Evolutionary conservation across 2,113 vertebrate species (phyloP).

Genomic region (Anguilla rostrata): DNA sequence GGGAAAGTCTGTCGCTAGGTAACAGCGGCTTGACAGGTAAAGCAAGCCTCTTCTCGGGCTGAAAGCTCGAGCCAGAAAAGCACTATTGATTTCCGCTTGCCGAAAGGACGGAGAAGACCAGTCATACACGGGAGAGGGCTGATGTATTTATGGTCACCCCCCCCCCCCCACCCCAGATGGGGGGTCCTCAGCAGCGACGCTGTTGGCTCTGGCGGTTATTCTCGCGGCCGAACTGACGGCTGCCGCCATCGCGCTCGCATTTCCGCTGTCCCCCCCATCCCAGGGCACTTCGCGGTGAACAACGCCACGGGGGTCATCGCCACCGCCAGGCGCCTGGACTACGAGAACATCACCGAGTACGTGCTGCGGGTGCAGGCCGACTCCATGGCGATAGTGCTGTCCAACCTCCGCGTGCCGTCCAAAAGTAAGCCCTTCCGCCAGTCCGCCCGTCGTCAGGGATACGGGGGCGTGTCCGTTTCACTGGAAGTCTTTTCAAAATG

Average conservation of each 20-base stretch:
- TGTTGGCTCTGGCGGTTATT: no score
- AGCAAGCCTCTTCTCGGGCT: conserved; percentile 5
- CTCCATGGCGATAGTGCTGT: conserved; percentile 76
- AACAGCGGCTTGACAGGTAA: conserved; percentile 18
- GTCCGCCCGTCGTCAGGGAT: not conserved
- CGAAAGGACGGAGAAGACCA: conserved; percentile 11
- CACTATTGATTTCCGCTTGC: conserved; percentile 24
- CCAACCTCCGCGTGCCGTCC: conserved; percentile 82
- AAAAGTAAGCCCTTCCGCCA: conserved; percentile 75
- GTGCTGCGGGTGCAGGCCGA: conserved; percentile 85
- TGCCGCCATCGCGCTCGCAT: not conserved
- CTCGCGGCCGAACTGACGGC: not conserved
- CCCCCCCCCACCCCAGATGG: no score
- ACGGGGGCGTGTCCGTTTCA: not conserved
- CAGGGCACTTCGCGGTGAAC: conserved; percentile 81
- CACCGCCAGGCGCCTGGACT: conserved; percentile 78
- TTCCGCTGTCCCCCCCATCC: conserved; percentile 34
- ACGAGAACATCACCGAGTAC: conserved; percentile 75
- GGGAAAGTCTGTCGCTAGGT: not conserved
- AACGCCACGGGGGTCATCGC: conserved; percentile 82
- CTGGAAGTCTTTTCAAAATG: not conserved
- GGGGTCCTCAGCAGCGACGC: no score
- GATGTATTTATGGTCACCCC: not conserved
- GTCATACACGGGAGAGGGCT: not conserved
- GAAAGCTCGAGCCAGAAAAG: not conserved